Percentiles rank a stretch among this genome's conserved stretches.
Conservation (phyloP, 2,113 vertebrate genomes). For the Rhagologus leucostigma region DNA sequence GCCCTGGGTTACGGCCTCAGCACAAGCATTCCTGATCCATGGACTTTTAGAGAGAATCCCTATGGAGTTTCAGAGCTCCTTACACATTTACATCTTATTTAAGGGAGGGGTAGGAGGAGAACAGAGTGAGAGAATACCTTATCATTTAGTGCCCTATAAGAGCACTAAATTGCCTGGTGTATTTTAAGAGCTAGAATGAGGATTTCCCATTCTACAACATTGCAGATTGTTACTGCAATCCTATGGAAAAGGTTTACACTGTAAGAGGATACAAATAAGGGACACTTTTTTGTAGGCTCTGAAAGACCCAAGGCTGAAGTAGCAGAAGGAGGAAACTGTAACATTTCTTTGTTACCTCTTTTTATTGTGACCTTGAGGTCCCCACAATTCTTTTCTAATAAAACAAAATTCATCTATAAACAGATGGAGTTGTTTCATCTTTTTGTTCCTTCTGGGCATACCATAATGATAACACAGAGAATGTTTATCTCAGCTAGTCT, state of each 20-base stretch:
- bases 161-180: background rate
- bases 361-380: background rate
- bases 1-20: rapidly evolving
- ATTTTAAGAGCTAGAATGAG: background rate
- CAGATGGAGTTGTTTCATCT: background rate
- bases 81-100: background rate
- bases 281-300: background rate
- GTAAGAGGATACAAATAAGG: background rate
- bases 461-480: background rate
- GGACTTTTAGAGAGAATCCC: background rate
- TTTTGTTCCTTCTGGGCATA: conserved; percentile 3
- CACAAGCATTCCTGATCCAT: background rate
- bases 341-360: background rate
- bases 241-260: background rate
- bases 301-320: background rate
- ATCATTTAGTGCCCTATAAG: background rate
- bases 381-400: background rate
- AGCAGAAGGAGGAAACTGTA: background rate
- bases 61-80: background rate
- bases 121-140: background rate
- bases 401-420: background rate
- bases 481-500: conserved; percentile 10
- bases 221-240: background rate
- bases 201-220: background rate
- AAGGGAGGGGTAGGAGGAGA: background rate